Evolutionary conservation across 2,888 invertebrate species (phyloP), one percentile per base, ranked within the genome.

Genomic region (Eupithecia subfuscata): DNA sequence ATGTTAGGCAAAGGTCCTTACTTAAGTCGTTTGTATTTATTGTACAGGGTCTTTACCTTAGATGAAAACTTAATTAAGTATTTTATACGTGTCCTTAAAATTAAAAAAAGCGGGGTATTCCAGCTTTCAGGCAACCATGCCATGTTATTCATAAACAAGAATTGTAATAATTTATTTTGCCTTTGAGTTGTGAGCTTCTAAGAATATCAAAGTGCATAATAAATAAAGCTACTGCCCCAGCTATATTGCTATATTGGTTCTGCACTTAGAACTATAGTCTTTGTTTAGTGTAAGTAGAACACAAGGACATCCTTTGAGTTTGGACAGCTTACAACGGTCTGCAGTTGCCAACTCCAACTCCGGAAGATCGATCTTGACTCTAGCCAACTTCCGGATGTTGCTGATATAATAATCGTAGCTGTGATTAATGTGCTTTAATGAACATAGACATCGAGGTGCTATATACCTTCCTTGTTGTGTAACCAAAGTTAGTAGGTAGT

Each of bases 381-480:
- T 70, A 75, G 79, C 82, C 77, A 86, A 86, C 83, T 86, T 86
- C 78, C 80, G 81, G 83, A 82, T 83, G 79, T 75, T 82, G 80
- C 79, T 67, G n/a, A 67, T 22, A 12, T 81, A 80, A 82, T 83
- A 80, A 72, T 68, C 71, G 63, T 86, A 84, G 85, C 84, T 81
- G 85, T 87, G 86, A 88, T 83, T 84, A 84, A 87, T 87, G 82
- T 83, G 79, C 77, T 84, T 83, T 79, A 78, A 80, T 80, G 25
- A 48, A 74, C 56, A 40, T 37, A 30, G 37, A 65, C 30, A 34
- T 34, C 18, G 18, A 25, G 6, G 60, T 22, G 22, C 12, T 56
- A 30, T 16, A 8, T 63, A 63, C 63, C 25, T 63, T 25, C 25
- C 8, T 40, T 22, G n/a, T 40, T 37, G 37, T 18, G 37, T 65